These are phyloP conservation scores for Lordiphosa clarofinis DNA, from an alignment of 1,140 invertebrate genomes.

Conservation along the genomic window DNA sequence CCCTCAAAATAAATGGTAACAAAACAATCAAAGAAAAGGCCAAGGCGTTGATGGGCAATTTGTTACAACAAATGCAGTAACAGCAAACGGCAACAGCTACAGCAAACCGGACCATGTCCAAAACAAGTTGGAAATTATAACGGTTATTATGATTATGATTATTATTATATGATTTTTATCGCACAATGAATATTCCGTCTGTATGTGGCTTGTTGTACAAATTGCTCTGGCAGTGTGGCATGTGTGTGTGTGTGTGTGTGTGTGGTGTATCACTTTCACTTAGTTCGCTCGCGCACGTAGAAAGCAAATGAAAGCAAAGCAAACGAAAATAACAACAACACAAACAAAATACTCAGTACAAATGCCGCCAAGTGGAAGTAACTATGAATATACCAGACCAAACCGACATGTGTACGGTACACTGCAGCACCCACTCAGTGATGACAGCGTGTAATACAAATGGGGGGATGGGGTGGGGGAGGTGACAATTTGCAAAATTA, in stretches of 20 bases:
- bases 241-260: conserved; percentile 18
- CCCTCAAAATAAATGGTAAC: neutral
- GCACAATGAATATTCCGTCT: conserved; percentile 44
- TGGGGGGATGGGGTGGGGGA: no score
- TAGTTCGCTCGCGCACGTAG: conserved; percentile 63
- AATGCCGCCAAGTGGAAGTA: conserved; percentile 39
- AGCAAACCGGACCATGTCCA: conserved; percentile 34
- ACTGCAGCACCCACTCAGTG: no score
- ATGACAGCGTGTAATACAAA: no score
- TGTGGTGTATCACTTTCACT: conserved; percentile 66
- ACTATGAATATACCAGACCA: conserved; percentile 1
- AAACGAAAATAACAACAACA: conserved; percentile 28
- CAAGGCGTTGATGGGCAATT: conserved; percentile 69
- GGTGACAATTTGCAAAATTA: no score
- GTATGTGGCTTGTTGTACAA: conserved; percentile 49
- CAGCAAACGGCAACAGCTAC: conserved; percentile 24
- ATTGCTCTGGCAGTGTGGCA: conserved; percentile 52
- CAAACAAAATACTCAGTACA: conserved; percentile 15
- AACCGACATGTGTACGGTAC: neutral
- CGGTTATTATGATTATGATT: conserved; percentile 61
- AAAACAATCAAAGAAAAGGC: conserved; percentile 27
- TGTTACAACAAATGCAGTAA: conserved; percentile 44
- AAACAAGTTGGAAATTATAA: conserved; percentile 47
- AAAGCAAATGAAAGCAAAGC: conserved; percentile 73
- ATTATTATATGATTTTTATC: conserved; percentile 60